phyloP scores from a whole-genome alignment of 2,888 invertebrate species.

The Caenorhabditis auriculariae region DNA sequence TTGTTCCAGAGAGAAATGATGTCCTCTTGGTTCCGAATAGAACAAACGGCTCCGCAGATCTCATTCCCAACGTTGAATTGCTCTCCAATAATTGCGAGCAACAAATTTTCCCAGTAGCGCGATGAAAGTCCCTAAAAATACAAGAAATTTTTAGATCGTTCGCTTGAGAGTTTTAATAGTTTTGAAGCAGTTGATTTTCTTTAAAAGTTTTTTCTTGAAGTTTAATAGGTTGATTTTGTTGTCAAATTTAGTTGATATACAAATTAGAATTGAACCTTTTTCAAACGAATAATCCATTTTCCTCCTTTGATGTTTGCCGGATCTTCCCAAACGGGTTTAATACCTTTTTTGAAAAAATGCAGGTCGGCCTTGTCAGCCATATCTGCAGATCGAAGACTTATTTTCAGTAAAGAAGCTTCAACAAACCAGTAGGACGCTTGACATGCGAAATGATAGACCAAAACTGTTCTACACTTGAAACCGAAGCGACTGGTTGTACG shows the following conservation, averaged over 20 bases:
- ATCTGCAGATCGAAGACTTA: conserved; percentile 66
- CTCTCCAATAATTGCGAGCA: conserved; percentile 89
- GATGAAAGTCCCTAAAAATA: conserved; percentile 80
- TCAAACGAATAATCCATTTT: conserved; percentile 93
- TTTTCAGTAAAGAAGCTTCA: background rate
- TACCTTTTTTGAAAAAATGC: conserved; percentile 95
- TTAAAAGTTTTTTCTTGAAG: background rate
- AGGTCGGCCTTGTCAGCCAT: conserved; percentile 86
- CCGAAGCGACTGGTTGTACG: conserved; percentile 48
- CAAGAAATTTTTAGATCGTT: background rate
- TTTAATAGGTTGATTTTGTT: background rate
- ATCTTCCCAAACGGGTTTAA: conserved; percentile 99
- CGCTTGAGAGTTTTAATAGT: background rate
- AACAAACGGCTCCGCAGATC: conserved; percentile 95
- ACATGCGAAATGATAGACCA: conserved; percentile 83
- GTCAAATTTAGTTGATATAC: background rate
- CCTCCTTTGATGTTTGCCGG: conserved; percentile 92
- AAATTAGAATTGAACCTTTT: conserved; percentile 68
- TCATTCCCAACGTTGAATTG: conserved; percentile 74
- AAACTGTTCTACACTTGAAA: conserved; percentile 82
- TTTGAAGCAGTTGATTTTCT: background rate
- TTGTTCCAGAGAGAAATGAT: conserved; percentile 52
- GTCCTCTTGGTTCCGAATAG: conserved; percentile 81
- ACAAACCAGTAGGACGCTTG: conserved; percentile 26
- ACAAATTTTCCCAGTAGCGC: conserved; percentile 94